Conservation (phyloP, 2,888 invertebrate species). For the Lasioglossum morio region DNA sequence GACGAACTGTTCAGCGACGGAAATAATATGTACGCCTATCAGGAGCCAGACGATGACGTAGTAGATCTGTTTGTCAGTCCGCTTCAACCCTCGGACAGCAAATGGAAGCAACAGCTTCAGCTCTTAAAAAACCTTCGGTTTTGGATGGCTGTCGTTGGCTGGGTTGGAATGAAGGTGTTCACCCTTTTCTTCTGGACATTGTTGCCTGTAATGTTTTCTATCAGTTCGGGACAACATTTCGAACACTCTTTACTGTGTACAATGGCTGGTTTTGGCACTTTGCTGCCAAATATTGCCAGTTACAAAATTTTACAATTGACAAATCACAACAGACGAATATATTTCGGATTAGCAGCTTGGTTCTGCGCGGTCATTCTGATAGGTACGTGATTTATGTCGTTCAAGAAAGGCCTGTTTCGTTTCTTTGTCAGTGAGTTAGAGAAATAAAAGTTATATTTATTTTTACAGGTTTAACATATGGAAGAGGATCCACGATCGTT, state of each 20-base stretch:
- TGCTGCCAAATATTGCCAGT: slow-evolving; percentile 67
- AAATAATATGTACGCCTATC: slow-evolving; percentile 70
- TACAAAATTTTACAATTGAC: slow-evolving; percentile 67
- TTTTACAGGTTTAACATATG: slow-evolving; percentile 44
- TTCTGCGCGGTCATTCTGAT: slow-evolving; percentile 68
- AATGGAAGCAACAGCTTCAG: slow-evolving; percentile 71
- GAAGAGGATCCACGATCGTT: slow-evolving; percentile 49
- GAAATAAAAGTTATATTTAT: background rate
- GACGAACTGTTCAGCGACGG: slow-evolving; percentile 63
- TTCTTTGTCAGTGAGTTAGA: background rate
- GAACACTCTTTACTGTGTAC: slow-evolving; percentile 60
- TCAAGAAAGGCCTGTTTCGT: background rate
- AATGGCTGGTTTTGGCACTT: slow-evolving; percentile 68
- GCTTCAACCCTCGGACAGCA: slow-evolving; percentile 5
- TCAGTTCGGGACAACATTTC: background rate
- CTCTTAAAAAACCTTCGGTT: slow-evolving; percentile 66
- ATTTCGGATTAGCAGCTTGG: slow-evolving; percentile 74
- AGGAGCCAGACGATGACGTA: slow-evolving; percentile 72
- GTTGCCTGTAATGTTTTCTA: slow-evolving; percentile 60
- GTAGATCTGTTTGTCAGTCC: slow-evolving; percentile 66
- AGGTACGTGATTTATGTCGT: slow-evolving; percentile 49
- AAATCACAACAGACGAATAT: slow-evolving; percentile 70
- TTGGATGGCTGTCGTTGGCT: slow-evolving; percentile 70
- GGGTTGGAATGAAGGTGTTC: slow-evolving; percentile 65
- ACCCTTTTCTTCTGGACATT: slow-evolving; percentile 71